phyloP scores from a whole-genome alignment of 2,113 vertebrate genomes.

The Hippocampus guttulatus region DNA sequence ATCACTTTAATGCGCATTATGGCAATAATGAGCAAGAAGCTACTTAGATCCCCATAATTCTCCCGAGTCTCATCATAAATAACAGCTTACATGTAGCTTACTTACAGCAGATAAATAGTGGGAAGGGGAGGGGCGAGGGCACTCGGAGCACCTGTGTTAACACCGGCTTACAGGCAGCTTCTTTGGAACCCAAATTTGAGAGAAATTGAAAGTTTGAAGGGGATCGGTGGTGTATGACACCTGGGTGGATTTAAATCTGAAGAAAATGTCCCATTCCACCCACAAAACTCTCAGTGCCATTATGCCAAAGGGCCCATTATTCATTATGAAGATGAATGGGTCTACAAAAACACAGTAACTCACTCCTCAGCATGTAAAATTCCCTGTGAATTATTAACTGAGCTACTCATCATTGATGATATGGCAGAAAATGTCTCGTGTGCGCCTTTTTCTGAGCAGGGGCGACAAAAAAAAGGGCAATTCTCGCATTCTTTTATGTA shows the following conservation, averaged over 20 bases:
- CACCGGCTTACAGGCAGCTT: conserved; percentile 34
- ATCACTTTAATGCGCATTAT: conserved; percentile 64
- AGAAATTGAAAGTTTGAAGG: background rate
- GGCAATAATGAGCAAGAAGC: conserved; percentile 63
- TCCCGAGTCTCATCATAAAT: conserved; percentile 64
- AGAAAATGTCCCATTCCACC: conserved; percentile 59
- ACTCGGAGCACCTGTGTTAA: conserved; percentile 35
- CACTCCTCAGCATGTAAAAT: conserved; percentile 42
- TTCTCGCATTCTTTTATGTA: conserved; percentile 20
- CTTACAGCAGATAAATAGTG: conserved; percentile 55
- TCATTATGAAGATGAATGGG: conserved; percentile 62
- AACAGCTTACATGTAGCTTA: conserved; percentile 70
- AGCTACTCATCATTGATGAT: conserved; percentile 31
- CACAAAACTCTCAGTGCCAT: conserved; percentile 49
- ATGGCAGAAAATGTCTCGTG: conserved; percentile 10
- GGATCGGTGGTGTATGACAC: background rate
- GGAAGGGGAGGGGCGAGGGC: conserved; percentile 21
- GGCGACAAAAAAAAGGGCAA: conserved; percentile 15
- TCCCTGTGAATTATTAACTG: conserved; percentile 62
- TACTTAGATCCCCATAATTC: conserved; percentile 63
- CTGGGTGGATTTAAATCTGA: conserved; percentile 9
- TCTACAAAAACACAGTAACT: conserved; percentile 58
- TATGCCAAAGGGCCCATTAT: conserved; percentile 56
- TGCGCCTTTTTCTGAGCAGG: background rate
- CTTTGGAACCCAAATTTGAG: background rate